Percentiles rank a stretch among this genome's conserved stretches.
Evolutionary conservation across 2,113 vertebrate species (phyloP).

Genomic region (Conger conger): DNA sequence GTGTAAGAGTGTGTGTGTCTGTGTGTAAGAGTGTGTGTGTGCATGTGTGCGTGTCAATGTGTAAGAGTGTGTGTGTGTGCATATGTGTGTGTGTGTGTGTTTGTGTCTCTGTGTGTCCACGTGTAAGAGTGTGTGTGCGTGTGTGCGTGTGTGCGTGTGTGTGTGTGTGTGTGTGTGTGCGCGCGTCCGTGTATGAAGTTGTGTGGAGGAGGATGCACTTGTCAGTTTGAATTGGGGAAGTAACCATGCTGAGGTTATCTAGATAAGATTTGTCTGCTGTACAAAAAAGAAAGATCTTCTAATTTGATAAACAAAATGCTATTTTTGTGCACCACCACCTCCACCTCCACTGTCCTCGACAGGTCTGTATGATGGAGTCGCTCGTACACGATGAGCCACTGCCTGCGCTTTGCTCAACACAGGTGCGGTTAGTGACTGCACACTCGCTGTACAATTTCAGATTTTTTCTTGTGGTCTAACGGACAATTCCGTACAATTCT

Average conservation of each 20-base stretch:
- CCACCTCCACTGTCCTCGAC: background rate
- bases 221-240: conserved; percentile 9
- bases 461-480: conserved; percentile 73
- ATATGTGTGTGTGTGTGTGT: background rate
- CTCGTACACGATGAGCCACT: background rate
- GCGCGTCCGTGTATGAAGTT: background rate
- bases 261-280: conserved; percentile 7
- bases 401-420: background rate
- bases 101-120: no score
- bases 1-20: no score
- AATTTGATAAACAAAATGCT: background rate
- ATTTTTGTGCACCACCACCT: conserved; percentile 53
- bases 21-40: background rate
- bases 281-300: conserved; percentile 44
- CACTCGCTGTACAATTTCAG: conserved; percentile 64
- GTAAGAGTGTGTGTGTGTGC: background rate
- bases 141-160: background rate
- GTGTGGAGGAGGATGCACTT: background rate
- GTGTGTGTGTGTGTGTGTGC: background rate
- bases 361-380: background rate
- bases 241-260: background rate
- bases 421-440: conserved; percentile 63
- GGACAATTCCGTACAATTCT: conserved; percentile 54
- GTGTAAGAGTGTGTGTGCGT: no score
- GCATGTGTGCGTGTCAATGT: background rate